A percentile compares a stretch with the other conserved stretches of the same genome.
phyloP scores from a whole-genome alignment of 1,140 invertebrate species.

The Nasonia longicornis region DNA sequence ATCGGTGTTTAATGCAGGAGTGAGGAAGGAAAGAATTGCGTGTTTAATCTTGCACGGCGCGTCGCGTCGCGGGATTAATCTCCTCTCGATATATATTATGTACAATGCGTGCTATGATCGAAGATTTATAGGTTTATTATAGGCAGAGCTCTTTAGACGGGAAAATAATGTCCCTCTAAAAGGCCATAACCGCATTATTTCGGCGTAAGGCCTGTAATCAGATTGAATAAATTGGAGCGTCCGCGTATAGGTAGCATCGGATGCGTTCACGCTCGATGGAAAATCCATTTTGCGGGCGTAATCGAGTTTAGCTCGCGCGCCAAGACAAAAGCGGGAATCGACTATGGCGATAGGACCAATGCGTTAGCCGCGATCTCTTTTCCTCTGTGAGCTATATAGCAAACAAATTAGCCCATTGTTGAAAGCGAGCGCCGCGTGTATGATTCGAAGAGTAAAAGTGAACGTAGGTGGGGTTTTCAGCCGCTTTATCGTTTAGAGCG shows the following conservation, averaged over 20 bases:
- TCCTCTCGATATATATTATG: neutral
- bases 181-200: neutral
- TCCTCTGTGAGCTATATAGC: no score
- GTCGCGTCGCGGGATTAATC: neutral
- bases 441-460: neutral
- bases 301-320: conserved; percentile 11
- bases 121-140: neutral
- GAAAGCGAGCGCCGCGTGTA: neutral
- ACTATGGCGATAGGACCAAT: neutral
- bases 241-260: neutral
- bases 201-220: neutral
- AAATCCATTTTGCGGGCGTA: conserved; percentile 28
- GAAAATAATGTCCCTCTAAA: no score
- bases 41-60: neutral
- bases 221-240: conserved; percentile 15
- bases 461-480: no score
- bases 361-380: neutral
- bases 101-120: neutral
- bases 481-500: no score
- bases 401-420: neutral
- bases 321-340: no score
- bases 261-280: neutral
- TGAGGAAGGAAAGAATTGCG: neutral
- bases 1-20: neutral
- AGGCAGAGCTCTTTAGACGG: no score